Conservation (phyloP, 1,140 invertebrate species). For the Periplaneta americana region DNA sequence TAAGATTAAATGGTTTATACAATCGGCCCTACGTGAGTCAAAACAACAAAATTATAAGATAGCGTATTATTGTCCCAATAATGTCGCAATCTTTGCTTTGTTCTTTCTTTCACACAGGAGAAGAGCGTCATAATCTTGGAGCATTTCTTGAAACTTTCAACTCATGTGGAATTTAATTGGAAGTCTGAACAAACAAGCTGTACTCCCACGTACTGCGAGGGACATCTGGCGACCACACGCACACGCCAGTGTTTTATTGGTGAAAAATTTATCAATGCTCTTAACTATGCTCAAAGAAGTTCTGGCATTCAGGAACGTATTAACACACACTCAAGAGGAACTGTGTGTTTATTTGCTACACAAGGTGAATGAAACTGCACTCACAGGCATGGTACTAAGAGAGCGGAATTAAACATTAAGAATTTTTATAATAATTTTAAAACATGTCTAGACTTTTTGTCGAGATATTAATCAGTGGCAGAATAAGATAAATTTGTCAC, state of each 20-base stretch:
- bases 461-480: too few relatives aligned
- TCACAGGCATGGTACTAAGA: too few relatives aligned
- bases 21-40: too few relatives aligned
- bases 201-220: not conserved
- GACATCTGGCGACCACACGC: not conserved
- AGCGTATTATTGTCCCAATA: too few relatives aligned
- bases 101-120: not conserved
- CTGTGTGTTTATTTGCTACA: not conserved
- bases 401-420: too few relatives aligned
- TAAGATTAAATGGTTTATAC: too few relatives aligned
- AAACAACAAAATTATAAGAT: too few relatives aligned
- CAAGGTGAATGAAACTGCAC: not conserved
- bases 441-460: too few relatives aligned
- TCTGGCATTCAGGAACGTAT: not conserved
- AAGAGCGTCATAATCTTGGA: not conserved
- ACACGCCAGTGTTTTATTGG: not conserved
- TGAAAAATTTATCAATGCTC: not conserved
- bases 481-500: too few relatives aligned
- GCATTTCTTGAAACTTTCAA: not conserved
- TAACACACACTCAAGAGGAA: too few relatives aligned
- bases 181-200: not conserved
- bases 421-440: too few relatives aligned
- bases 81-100: too few relatives aligned
- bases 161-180: not conserved
- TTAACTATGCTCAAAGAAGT: not conserved